Evolutionary conservation across 2,888 invertebrate genomes (phyloP).

Genomic region (Aricia artaxerxes): DNA sequence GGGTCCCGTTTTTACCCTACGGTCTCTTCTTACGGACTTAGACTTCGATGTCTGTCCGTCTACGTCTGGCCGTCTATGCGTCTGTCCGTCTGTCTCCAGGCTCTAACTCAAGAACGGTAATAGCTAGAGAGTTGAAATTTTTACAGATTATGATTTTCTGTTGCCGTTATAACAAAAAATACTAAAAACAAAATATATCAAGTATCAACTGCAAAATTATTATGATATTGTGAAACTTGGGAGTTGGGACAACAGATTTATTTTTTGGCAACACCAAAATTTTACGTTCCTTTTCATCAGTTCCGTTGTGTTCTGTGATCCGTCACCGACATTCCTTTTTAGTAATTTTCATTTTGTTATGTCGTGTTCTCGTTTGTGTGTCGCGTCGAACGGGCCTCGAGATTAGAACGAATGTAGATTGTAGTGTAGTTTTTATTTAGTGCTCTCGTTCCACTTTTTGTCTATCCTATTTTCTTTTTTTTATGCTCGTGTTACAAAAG

Average conservation of each 20-base stretch:
- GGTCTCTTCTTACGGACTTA: too few species aligned
- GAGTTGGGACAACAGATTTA: neutral
- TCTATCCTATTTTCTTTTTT: slow-evolving; percentile 60
- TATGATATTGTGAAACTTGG: neutral
- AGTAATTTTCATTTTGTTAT: slow-evolving; percentile 35
- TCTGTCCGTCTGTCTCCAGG: too few species aligned
- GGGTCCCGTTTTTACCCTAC: too few species aligned
- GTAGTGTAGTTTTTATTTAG: slow-evolving; percentile 65
- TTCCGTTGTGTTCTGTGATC: slow-evolving; percentile 34
- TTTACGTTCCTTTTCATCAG: slow-evolving; percentile 27
- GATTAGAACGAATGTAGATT: slow-evolving; percentile 50
- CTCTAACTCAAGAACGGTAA: too few species aligned
- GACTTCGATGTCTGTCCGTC: too few species aligned
- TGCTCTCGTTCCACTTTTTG: slow-evolving; percentile 77
- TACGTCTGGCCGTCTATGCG: too few species aligned
- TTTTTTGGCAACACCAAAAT: slow-evolving; percentile 10
- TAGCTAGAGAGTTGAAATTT: too few species aligned
- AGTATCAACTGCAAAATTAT: too few species aligned
- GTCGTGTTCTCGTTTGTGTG: slow-evolving; percentile 42
- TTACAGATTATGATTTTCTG: too few species aligned
- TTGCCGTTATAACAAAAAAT: too few species aligned
- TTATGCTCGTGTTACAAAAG: slow-evolving; percentile 46
- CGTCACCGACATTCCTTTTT: slow-evolving; percentile 43
- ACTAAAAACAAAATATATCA: too few species aligned
- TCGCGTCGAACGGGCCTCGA: slow-evolving; percentile 44